Evolutionary conservation across 2,888 invertebrate genomes (phyloP).

Genomic region (Cephus pulcher): DNA sequence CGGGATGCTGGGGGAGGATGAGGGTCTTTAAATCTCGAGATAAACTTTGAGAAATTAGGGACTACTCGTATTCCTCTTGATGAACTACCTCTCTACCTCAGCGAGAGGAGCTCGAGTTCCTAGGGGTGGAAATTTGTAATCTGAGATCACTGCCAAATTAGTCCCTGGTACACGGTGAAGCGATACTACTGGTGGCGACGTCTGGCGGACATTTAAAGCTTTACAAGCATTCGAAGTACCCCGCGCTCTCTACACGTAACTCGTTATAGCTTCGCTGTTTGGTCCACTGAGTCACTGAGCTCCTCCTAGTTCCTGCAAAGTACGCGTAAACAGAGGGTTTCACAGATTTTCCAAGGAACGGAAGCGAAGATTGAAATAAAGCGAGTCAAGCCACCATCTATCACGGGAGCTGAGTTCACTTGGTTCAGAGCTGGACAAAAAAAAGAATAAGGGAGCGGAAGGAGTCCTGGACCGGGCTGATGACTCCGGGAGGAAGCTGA

Average conservation of each 20-base stretch:
- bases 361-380: neutral
- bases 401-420: neutral
- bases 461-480: neutral
- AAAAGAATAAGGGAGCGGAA: neutral
- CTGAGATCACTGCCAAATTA: neutral
- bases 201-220: neutral
- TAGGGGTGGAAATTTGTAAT: slow-evolving; percentile 5
- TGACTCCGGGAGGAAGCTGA: neutral
- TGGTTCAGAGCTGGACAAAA: neutral
- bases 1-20: neutral
- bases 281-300: neutral
- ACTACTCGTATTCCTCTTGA: neutral
- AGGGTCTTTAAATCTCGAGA: neutral
- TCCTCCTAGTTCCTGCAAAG: neutral
- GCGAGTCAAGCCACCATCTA: neutral
- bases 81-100: neutral
- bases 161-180: neutral
- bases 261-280: neutral
- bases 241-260: neutral
- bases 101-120: neutral
- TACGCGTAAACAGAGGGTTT: neutral
- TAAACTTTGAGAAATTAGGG: neutral
- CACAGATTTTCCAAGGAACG: neutral
- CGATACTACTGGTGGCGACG: neutral
- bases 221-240: neutral